Evolutionary conservation across 2,113 vertebrate species (phyloP).

Genomic region (Cettia cetti): DNA sequence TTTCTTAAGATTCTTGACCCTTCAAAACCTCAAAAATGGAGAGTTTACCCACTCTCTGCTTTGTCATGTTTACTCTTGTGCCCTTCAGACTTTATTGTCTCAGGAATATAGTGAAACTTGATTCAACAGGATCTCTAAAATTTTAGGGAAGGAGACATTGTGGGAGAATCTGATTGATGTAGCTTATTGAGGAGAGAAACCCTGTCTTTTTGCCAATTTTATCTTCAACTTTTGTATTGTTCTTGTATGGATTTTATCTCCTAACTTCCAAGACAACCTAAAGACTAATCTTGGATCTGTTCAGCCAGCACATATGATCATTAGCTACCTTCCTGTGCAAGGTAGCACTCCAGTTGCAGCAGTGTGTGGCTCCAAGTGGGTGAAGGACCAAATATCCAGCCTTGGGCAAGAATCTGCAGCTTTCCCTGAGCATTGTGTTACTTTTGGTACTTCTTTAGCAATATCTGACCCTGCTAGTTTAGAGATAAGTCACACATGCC

Average conservation of each 20-base stretch:
- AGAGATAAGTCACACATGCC: neutral
- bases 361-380: rapidly evolving
- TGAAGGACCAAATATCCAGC: neutral
- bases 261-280: neutral
- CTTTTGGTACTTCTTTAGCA: neutral
- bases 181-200: neutral
- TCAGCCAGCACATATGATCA: neutral
- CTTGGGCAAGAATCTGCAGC: neutral
- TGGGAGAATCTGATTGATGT: neutral
- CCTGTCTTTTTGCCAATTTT: neutral
- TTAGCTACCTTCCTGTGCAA: neutral
- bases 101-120: neutral
- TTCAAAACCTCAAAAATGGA: neutral
- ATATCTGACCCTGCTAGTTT: neutral
- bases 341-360: neutral
- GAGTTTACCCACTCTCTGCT: neutral
- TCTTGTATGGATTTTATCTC: neutral
- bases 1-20: neutral
- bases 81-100: neutral
- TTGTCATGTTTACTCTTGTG: neutral
- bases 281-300: neutral
- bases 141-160: neutral
- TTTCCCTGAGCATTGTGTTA: neutral
- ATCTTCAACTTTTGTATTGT: neutral
- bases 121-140: neutral